A percentile compares a stretch with the other conserved stretches of the same genome.
Conservation (phyloP, 2,888 invertebrate genomes). For the Cotesia congregata region DNA sequence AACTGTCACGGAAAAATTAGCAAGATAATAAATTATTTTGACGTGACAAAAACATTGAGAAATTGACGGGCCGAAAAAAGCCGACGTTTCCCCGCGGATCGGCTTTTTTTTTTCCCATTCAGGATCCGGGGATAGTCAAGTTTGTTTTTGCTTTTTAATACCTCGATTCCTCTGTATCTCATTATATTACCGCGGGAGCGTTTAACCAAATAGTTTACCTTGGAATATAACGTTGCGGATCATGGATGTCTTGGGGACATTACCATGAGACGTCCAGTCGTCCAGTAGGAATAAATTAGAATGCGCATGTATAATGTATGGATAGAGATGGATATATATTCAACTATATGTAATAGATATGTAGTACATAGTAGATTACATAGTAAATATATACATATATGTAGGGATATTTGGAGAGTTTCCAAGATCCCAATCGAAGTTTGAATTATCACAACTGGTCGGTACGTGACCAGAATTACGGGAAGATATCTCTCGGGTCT, state of each 20-base stretch:
- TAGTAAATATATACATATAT: not conserved
- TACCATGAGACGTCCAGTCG: constrained; percentile 24
- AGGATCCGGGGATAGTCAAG: no score
- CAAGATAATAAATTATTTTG: constrained; percentile 36
- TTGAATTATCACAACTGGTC: constrained; percentile 20
- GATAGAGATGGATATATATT: not conserved
- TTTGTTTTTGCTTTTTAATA: not conserved
- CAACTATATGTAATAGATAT: not conserved
- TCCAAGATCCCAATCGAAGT: constrained; percentile 22
- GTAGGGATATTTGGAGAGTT: constrained; percentile 7
- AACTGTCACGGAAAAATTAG: constrained; percentile 38
- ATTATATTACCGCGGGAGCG: constrained; percentile 15
- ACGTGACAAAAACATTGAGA: constrained; percentile 20
- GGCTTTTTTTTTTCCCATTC: not conserved
- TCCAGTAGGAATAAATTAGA: constrained; percentile 25
- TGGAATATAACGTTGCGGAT: constrained; percentile 7
- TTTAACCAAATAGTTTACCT: constrained; percentile 15
- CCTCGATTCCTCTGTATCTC: constrained; percentile 22
- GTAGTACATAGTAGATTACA: not conserved
- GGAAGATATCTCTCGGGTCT: not conserved
- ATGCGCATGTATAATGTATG: constrained; percentile 21
- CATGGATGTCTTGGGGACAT: constrained; percentile 20
- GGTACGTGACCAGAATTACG: constrained; percentile 10
- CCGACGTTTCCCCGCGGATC: not conserved
- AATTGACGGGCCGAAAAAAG: constrained; percentile 7